Evolutionary conservation across 2,797 vertebrate species (phyloP), one percentile per base, ranked within the genome.

Genomic region (Chiroxiphia lanceolata): DNA sequence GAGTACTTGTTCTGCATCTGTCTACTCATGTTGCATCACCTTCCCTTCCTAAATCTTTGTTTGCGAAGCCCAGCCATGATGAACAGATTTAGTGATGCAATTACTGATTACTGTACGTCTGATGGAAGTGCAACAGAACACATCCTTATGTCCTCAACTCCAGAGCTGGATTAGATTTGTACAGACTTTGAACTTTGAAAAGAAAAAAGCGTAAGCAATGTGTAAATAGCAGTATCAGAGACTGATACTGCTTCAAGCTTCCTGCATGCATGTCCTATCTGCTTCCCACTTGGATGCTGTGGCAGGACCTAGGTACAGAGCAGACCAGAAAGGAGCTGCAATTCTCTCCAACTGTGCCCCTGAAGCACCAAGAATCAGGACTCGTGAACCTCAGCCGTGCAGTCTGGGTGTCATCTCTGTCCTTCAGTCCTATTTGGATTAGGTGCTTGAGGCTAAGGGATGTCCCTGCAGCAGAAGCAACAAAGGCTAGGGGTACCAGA

Each of bases 251-350:
- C 29, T 72, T 54, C 59, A 80, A 85, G 33, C 9, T 34, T 64
- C 29, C 36, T 29, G 15, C 16, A 29, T 3, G 9, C 47, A 48
- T 18, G 33, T 11, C 45, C 20, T 18, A 50, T 34, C 42, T 4
- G 7, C 64, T 70, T 80, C 69, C 33, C 47, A 31, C 38, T 54
- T 25, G 2, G 14, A 36, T 26, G 11, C 38, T 51, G 51, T 15
- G 26, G 19, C 15, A 70, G 68, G 51, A 27, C n/a, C 15, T 2
- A 9, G 11, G 8, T 34, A 64, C 0, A 0, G 5, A 67, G 68
- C 25, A 77, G 29, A 31, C 13, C 54, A 50, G 54, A 54, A 70
- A 4, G 27, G 29, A 93, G 56, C 36, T 26, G 25, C 57, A 5
- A 0, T 25, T 70, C 40, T 51, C 53, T 53, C 56, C 65, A 90